Base-by-base conservation (phyloP, 2,113 vertebrate genomes). In the Nannospalax galili region DNA sequence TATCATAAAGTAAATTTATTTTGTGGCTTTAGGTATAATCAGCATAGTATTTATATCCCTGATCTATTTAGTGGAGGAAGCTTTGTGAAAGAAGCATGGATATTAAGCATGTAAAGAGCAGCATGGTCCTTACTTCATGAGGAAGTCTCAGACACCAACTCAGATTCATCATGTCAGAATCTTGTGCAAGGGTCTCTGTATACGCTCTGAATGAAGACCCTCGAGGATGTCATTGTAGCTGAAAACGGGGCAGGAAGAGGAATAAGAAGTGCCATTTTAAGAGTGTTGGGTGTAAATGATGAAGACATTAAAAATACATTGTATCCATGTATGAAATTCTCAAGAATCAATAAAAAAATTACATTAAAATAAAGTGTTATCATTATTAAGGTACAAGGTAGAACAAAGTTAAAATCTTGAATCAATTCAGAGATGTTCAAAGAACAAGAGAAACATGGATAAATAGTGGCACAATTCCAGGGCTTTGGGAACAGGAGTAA, bases 401-500 rank as follows among this genome's bases (percentile, higher is more conserved):
- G 37, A 45, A 35, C 1, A 52, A 62, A 56, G 14, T 9, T n/a
- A 92, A 56, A 48, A n/a, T 40, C n/a, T 26, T 17, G 4, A 32
- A 82, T 81, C 17, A 40, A 32, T 37, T 22, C 20, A 16, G 32
- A 37, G 2, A 28, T 87, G 45, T 73, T 28, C 16, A 70, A 90
- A 24, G 0, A 5, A n/a, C 52, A 37, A 24, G 32, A 73, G 40
- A 73, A 56, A 37, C 0, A 19, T 30, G 2, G 22, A 12, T 56
- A 4, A 90, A 40, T 16, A 0, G 7, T 7, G 11, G 17, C 20
- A 80, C 2, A 40, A 1, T 16, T 14, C 8, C 9, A 10, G 0
- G 0, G 32, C 0, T 5, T 77, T 52, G 3, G 5, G 82, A 11
- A 37, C 37, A 30, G 7, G 52, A 40, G 42, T 64, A 82, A 81